These are phyloP conservation scores for Perccottus glenii DNA, from an alignment of 2,113 vertebrate genomes.

Conservation along the genomic window DNA sequence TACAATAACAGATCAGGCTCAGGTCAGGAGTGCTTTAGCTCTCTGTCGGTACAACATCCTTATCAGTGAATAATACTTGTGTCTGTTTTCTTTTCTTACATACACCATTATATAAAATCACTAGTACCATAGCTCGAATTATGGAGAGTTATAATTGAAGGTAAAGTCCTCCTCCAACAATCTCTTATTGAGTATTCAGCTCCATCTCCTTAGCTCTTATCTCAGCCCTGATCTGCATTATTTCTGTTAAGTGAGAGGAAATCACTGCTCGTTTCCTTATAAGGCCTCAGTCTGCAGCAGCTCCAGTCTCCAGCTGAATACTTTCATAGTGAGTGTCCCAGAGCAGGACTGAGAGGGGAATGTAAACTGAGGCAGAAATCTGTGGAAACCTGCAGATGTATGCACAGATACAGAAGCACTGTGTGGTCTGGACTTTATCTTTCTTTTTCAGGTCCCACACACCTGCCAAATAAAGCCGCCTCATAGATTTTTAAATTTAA, in stretches of 20 bases:
- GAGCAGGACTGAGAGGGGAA: conserved; percentile 54
- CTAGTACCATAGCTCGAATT: too few relatives aligned
- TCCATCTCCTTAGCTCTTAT: neutral
- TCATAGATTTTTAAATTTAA: too few relatives aligned
- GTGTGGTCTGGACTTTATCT: neutral
- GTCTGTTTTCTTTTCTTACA: too few relatives aligned
- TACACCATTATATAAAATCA: too few relatives aligned
- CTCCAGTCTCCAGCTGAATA: conserved; percentile 49
- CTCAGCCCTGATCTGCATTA: conserved; percentile 22
- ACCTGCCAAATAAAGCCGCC: too few relatives aligned
- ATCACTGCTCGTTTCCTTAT: conserved; percentile 66
- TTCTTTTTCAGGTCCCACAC: too few relatives aligned
- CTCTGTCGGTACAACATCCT: too few relatives aligned
- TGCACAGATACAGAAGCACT: conserved; percentile 8
- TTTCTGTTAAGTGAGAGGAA: conserved; percentile 34
- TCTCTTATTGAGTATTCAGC: neutral
- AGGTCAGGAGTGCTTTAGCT: too few relatives aligned
- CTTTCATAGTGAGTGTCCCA: conserved; percentile 70
- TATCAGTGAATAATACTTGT: too few relatives aligned
- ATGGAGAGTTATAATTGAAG: too few relatives aligned
- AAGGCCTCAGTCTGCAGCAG: conserved; percentile 62
- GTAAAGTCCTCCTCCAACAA: neutral
- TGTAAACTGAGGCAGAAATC: neutral
- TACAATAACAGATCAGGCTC: too few relatives aligned
- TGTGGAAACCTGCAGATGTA: neutral